Evolutionary conservation across 2,888 invertebrate species (phyloP).

Genomic region (Muscina levida): DNA sequence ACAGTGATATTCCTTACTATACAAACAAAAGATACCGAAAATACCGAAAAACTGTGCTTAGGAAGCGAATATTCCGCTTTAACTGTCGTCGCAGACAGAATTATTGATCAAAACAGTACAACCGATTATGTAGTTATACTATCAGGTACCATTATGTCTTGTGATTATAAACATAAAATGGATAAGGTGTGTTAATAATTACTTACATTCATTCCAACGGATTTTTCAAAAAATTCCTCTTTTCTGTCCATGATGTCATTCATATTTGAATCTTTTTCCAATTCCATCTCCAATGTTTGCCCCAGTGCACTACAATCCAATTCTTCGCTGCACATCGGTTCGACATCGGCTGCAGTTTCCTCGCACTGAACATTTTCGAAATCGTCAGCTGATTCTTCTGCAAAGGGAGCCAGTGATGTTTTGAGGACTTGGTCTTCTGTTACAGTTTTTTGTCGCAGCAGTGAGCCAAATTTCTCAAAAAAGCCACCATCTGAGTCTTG

Average conservation of each 20-base stretch:
- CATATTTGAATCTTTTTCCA: conserved; percentile 62
- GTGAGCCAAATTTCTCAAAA: conserved; percentile 90
- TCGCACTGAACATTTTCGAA: conserved; percentile 72
- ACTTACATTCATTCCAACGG: conserved; percentile 90
- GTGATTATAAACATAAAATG: too few species aligned
- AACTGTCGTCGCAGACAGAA: too few species aligned
- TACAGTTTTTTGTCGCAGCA: conserved; percentile 84
- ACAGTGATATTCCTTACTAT: too few species aligned
- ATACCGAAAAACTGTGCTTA: too few species aligned
- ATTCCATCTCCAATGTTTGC: conserved; percentile 68
- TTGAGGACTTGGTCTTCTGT: conserved; percentile 79
- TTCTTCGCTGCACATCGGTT: conserved; percentile 45
- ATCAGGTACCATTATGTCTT: too few species aligned
- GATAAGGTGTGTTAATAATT: conserved; percentile 32
- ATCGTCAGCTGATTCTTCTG: conserved; percentile 73
- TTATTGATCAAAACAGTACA: too few species aligned
- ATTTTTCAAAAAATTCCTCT: conserved; percentile 82
- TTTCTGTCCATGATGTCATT: conserved; percentile 68
- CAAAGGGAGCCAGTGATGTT: conserved; percentile 81
- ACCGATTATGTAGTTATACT: too few species aligned
- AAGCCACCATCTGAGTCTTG: conserved; percentile 91
- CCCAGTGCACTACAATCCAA: conserved; percentile 58
- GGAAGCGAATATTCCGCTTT: too few species aligned
- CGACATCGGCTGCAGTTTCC: conserved; percentile 27
- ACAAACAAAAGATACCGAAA: too few species aligned